Conservation (phyloP, 1,140 invertebrate genomes). For the Zaprionus vittiger region DNA sequence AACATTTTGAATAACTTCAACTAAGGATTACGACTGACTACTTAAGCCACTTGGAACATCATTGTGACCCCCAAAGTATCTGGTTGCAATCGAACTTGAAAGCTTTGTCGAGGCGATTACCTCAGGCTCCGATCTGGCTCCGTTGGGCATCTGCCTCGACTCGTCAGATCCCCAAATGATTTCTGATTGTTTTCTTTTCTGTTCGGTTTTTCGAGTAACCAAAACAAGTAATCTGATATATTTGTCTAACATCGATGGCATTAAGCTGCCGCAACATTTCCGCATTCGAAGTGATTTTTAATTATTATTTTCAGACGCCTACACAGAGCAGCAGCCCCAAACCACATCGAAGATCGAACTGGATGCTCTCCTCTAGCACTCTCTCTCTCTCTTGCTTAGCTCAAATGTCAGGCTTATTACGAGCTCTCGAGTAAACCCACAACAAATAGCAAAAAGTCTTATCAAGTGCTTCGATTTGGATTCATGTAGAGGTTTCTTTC, state of each 20-base stretch:
- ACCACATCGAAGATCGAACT: slow-evolving; percentile 20
- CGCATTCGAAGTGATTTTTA: slow-evolving; percentile 76
- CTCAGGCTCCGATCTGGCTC: background rate
- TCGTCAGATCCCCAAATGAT: slow-evolving; percentile 10
- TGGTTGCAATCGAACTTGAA: slow-evolving; percentile 8
- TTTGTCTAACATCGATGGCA: slow-evolving; percentile 78
- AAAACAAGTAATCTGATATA: slow-evolving; percentile 79
- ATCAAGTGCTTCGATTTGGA: slow-evolving; percentile 51
- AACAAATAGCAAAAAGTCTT: slow-evolving; percentile 51
- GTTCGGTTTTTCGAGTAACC: slow-evolving; percentile 28
- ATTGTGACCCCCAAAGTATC: background rate
- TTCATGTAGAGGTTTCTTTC: slow-evolving; percentile 26
- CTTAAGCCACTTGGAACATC: background rate
- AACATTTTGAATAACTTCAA: background rate
- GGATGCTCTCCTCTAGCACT: slow-evolving; percentile 21
- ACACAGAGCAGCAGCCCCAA: slow-evolving; percentile 44
- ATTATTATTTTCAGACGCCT: slow-evolving; percentile 78
- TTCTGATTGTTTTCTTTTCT: slow-evolving; percentile 30
- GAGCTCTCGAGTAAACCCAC: slow-evolving; percentile 44
- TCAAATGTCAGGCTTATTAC: slow-evolving; percentile 81
- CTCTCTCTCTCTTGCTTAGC: slow-evolving; percentile 23
- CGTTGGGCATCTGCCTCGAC: slow-evolving; percentile 37
- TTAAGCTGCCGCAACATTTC: slow-evolving; percentile 74
- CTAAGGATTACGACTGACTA: background rate
- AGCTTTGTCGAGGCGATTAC: slow-evolving; percentile 8